A percentile compares a stretch with the other conserved stretches of the same genome.
These are phyloP conservation scores for Strix uralensis DNA, from an alignment of 2,113 vertebrate genomes.

Conservation along the genomic window DNA sequence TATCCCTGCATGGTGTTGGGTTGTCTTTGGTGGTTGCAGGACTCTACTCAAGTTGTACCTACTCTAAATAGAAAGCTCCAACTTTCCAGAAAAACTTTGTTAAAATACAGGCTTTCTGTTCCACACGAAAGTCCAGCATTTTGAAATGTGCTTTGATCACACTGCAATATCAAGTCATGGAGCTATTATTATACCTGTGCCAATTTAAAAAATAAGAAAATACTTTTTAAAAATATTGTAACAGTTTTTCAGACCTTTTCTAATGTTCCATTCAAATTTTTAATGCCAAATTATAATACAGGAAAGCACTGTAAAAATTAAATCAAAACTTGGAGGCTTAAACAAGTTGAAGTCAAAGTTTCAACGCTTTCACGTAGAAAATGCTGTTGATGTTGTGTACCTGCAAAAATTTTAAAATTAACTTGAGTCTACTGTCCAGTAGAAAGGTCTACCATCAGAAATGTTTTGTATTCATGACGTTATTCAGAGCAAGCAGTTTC, in stretches of 20 bases:
- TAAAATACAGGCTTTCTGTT: not conserved
- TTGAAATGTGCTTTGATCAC: not conserved
- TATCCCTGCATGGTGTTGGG: not conserved
- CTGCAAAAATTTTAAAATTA: not conserved
- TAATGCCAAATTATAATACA: not conserved
- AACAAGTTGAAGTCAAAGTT: not conserved
- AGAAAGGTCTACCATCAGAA: not conserved
- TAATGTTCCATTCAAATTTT: not conserved
- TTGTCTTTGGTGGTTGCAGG: not conserved
- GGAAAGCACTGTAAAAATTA: not conserved
- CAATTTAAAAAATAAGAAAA: not conserved
- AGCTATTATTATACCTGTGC: not conserved
- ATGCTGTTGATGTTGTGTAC: not conserved
- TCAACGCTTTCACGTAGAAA: not conserved
- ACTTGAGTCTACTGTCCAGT: not conserved
- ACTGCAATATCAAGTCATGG: not conserved
- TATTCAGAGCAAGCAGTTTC: slow-evolving; percentile 4
- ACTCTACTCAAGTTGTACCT: not conserved
- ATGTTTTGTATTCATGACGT: not conserved
- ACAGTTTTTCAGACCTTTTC: not conserved
- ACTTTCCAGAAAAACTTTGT: not conserved
- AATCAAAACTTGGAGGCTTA: not conserved
- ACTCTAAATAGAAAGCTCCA: not conserved
- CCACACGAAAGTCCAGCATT: not conserved
- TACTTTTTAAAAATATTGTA: not conserved